Evolutionary conservation across 64 coral and sea anemone species (phyloP).

Genomic region (Actinia equina): DNA sequence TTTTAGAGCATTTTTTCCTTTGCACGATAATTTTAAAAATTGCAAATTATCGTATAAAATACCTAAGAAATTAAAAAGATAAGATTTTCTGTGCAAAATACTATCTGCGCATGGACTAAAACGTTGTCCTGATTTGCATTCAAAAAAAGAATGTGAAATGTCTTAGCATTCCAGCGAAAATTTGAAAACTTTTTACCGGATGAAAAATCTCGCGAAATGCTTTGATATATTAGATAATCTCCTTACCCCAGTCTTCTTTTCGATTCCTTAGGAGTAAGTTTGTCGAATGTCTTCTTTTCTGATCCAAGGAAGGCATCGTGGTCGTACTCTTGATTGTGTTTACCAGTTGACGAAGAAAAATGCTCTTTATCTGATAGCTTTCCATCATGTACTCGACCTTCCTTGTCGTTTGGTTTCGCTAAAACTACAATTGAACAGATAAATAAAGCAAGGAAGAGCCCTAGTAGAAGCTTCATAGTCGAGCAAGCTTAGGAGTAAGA

Average conservation of each 20-base stretch:
- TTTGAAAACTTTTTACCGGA: too few relatives aligned
- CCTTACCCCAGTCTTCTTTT: conserved; percentile 75
- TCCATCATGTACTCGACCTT: conserved; percentile 24
- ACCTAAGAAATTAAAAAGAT: too few relatives aligned
- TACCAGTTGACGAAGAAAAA: conserved; percentile 33
- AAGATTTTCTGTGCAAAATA: too few relatives aligned
- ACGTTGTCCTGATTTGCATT: too few relatives aligned
- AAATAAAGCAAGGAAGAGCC: not conserved
- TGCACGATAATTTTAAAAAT: too few relatives aligned
- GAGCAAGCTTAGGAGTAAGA: not conserved
- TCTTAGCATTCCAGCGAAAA: too few relatives aligned
- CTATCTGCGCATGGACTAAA: too few relatives aligned
- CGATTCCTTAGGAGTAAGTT: conserved; percentile 72
- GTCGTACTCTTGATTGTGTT: conserved; percentile 82
- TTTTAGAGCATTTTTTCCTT: too few relatives aligned
- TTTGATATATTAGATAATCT: not conserved
- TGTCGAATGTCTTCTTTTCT: conserved; percentile 83
- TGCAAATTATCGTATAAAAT: too few relatives aligned
- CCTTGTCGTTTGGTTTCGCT: not conserved
- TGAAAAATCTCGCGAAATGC: too few relatives aligned
- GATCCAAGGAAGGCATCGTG: conserved; percentile 90
- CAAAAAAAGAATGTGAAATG: too few relatives aligned
- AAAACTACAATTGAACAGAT: not conserved
- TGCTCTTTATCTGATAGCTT: conserved; percentile 73
- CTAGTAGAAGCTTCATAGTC: not conserved